These are phyloP conservation scores for Prunella himalayana DNA, from an alignment of 2,113 vertebrate species.

Conservation along the genomic window DNA sequence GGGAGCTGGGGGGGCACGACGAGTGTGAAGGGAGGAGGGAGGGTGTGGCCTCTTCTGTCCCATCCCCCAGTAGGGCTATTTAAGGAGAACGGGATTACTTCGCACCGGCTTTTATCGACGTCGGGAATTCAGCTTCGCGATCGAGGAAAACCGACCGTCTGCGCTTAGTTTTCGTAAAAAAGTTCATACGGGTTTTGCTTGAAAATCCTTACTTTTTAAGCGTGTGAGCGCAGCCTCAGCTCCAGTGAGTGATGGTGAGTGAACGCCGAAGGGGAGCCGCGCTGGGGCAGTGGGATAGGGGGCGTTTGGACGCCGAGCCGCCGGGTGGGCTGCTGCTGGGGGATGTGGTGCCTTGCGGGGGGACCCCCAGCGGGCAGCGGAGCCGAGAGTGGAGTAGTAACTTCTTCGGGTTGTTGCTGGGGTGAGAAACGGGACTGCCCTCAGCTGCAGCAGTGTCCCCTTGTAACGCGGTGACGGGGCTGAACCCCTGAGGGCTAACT, in stretches of 20 bases:
- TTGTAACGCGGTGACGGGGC: rapidly evolving
- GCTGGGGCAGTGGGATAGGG: neutral
- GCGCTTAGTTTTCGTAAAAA: neutral
- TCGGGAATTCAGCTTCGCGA: rapidly evolving
- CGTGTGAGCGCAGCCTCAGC: neutral
- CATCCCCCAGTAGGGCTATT: neutral
- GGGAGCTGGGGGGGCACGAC: rapidly evolving
- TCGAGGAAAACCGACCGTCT: rapidly evolving
- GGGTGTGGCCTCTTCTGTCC: neutral
- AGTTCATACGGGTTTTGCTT: neutral
- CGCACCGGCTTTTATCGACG: rapidly evolving
- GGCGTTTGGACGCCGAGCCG: rapidly evolving
- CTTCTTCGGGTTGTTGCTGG: rapidly evolving
- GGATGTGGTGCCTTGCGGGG: neutral
- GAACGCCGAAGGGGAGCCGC: rapidly evolving
- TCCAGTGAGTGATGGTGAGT: conserved; percentile 23
- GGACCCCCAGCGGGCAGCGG: rapidly evolving
- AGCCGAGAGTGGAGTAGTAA: rapidly evolving
- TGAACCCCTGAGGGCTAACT: neutral
- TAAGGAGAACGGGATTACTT: rapidly evolving
- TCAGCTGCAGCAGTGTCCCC: rapidly evolving
- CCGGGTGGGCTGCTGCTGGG: rapidly evolving
- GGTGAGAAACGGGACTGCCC: rapidly evolving
- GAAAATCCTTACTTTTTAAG: neutral
- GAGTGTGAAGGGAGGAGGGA: rapidly evolving